Evolutionary conservation across 64 coral and sea anemone genomes (phyloP).

Genomic region (Actinia tenebrosa): DNA sequence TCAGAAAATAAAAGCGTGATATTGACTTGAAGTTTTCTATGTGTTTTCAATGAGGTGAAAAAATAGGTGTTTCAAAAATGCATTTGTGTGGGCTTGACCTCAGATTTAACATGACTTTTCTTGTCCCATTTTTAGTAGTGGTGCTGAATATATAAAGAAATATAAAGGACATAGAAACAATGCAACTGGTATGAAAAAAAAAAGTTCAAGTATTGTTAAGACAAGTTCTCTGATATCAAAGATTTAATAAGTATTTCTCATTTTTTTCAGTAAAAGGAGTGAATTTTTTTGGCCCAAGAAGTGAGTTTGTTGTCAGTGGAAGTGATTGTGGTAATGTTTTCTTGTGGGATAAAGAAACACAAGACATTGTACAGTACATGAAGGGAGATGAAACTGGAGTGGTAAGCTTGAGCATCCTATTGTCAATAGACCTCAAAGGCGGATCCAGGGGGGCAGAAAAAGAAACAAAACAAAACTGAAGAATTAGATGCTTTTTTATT

Average conservation of each 20-base stretch:
- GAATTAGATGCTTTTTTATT: too few species aligned
- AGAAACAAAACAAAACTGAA: too few species aligned
- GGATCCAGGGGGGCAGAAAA: too few species aligned
- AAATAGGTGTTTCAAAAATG: background rate
- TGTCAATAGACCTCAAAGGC: too few species aligned
- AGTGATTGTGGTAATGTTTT: constrained; percentile 98
- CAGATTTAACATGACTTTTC: background rate
- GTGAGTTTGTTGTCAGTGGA: constrained; percentile 97
- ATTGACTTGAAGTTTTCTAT: too few species aligned
- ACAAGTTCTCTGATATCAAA: background rate
- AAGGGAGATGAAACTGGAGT: constrained; percentile 88
- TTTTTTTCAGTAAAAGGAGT: constrained; percentile 85
- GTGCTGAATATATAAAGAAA: constrained; percentile 74
- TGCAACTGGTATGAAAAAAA: constrained; percentile 67
- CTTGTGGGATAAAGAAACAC: constrained; percentile 92
- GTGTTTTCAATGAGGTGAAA: too few species aligned
- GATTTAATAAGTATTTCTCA: background rate
- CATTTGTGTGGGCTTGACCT: background rate
- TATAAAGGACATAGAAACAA: constrained; percentile 97
- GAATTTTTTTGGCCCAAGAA: constrained; percentile 97
- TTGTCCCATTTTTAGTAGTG: constrained; percentile 47
- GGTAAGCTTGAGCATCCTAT: constrained; percentile 32
- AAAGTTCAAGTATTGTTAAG: too few species aligned
- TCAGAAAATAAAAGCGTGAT: too few species aligned
- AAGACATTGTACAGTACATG: constrained; percentile 78